Conservation (phyloP, 2,888 invertebrate genomes). For the Periphyllus acericola region DNA sequence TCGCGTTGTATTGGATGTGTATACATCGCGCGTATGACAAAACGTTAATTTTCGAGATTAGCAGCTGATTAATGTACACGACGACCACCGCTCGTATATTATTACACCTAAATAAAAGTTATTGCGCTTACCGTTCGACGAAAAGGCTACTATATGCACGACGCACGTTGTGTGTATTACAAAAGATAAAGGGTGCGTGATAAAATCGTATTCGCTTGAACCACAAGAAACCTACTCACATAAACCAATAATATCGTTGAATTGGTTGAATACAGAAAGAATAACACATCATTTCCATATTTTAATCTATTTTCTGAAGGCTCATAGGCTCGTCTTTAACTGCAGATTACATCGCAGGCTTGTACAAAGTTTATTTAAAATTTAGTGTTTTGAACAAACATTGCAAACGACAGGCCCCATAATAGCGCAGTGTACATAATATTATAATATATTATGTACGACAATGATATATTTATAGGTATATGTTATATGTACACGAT, state of each 20-base stretch:
- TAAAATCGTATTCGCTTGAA: too few relatives aligned
- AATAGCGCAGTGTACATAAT: background rate
- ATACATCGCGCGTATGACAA: conserved; percentile 37
- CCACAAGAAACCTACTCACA: too few relatives aligned
- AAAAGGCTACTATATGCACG: background rate
- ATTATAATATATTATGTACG: background rate
- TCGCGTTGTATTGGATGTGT: background rate
- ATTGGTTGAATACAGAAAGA: too few relatives aligned
- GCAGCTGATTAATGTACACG: conserved; percentile 1
- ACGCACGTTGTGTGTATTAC: background rate
- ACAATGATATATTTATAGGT: background rate
- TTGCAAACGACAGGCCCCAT: too few relatives aligned
- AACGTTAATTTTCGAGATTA: conserved; percentile 54
- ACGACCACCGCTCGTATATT: background rate
- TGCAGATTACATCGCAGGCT: too few relatives aligned
- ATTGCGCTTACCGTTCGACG: background rate
- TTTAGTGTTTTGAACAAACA: too few relatives aligned
- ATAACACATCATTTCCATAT: too few relatives aligned
- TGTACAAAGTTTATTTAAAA: too few relatives aligned
- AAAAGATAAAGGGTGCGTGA: too few relatives aligned
- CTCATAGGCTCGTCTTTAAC: too few relatives aligned
- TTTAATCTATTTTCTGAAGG: too few relatives aligned
- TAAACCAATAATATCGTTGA: too few relatives aligned
- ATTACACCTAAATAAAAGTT: background rate
- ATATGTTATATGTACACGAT: background rate